Percentiles rank a stretch among this genome's conserved stretches.
Evolutionary conservation across 2,888 invertebrate genomes (phyloP).

Genomic region (Heliconius erato): DNA sequence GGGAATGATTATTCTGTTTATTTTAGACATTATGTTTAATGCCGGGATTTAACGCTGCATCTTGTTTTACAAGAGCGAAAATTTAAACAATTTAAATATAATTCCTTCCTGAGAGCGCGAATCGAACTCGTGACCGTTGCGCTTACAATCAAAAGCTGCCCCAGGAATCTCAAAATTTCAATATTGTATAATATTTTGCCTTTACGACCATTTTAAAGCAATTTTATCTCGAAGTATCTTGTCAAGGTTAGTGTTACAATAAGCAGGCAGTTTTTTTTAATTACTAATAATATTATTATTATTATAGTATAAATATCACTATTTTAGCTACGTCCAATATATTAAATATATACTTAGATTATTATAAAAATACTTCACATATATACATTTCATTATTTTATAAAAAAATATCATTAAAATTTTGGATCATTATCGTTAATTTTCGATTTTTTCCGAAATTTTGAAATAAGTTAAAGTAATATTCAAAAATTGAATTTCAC

Average conservation of each 20-base stretch:
- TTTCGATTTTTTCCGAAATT: background rate
- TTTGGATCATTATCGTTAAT: background rate
- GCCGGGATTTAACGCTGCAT: background rate
- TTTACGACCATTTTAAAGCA: background rate
- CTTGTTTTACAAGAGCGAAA: background rate
- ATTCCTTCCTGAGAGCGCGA: background rate
- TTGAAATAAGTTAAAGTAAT: background rate
- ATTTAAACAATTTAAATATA: background rate
- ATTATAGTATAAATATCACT: background rate
- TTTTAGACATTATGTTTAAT: background rate
- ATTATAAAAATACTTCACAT: no score
- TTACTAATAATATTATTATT: background rate
- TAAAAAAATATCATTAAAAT: background rate
- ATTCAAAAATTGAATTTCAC: background rate
- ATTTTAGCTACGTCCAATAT: slow-evolving; percentile 13
- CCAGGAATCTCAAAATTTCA: background rate
- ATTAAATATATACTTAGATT: no score
- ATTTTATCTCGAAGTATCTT: slow-evolving; percentile 1
- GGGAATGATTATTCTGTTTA: background rate
- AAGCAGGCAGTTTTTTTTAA: background rate
- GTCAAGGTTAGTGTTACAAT: slow-evolving; percentile 19
- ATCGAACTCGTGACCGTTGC: background rate
- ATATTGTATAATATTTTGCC: background rate
- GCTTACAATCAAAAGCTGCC: background rate
- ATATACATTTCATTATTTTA: background rate